phyloP scores from a whole-genome alignment of 1,140 invertebrate species.

The Gerris buenoi region DNA sequence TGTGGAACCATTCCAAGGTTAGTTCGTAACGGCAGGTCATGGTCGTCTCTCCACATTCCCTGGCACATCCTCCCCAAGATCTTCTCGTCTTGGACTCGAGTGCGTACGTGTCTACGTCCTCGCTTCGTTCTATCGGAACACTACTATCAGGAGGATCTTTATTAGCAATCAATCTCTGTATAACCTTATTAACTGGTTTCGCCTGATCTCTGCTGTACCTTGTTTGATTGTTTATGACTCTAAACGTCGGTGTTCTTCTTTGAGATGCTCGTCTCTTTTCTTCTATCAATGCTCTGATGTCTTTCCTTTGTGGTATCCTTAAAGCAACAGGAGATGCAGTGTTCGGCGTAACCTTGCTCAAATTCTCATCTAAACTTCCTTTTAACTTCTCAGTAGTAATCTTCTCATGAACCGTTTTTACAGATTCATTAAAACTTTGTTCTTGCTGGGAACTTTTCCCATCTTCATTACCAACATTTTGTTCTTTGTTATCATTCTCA shows the following conservation, averaged over 20 bases:
- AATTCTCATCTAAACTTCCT: no score
- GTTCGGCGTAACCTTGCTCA: no score
- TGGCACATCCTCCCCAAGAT: constrained; percentile 30
- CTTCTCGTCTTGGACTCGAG: not conserved
- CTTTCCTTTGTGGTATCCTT: not conserved
- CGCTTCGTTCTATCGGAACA: not conserved
- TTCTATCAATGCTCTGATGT: not conserved
- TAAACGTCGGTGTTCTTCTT: no score
- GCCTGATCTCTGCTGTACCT: not conserved
- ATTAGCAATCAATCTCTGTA: not conserved
- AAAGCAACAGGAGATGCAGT: not conserved
- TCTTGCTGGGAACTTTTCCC: no score
- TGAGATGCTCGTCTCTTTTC: not conserved
- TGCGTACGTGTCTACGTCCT: not conserved
- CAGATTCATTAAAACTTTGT: no score
- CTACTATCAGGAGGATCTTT: no score
- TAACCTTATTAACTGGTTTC: not conserved
- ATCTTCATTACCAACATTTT: no score
- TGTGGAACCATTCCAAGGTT: constrained; percentile 58
- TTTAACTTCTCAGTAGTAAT: no score
- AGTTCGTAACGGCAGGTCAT: constrained; percentile 56
- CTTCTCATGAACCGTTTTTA: no score
- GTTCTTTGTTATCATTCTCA: no score
- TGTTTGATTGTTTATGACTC: no score
- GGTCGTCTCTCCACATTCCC: constrained; percentile 38